Percentiles rank a stretch among this genome's conserved stretches.
phyloP scores from a whole-genome alignment of 2,113 vertebrate species.

The Peromyscus californicus region DNA sequence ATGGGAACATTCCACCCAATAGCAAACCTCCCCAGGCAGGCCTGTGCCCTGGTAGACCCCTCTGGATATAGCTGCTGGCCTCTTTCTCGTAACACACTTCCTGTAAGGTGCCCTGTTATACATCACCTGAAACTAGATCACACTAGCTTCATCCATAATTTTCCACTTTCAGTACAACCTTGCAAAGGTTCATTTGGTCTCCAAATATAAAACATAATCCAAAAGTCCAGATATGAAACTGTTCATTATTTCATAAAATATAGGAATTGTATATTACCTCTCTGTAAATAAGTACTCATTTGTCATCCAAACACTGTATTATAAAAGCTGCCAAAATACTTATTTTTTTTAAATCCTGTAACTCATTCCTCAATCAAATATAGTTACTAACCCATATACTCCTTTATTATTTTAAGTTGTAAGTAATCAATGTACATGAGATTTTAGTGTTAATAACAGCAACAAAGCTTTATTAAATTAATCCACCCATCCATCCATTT shows the following conservation, averaged over 20 bases:
- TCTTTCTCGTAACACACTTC: neutral
- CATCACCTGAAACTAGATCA: neutral
- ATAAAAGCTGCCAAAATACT: slow-evolving; percentile 61
- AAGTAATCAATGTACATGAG: slow-evolving; percentile 19
- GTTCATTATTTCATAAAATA: slow-evolving; percentile 63
- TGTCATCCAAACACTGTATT: slow-evolving; percentile 55
- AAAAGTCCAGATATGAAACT: slow-evolving; percentile 39
- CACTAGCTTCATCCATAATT: neutral
- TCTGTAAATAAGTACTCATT: slow-evolving; percentile 56
- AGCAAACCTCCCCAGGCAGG: neutral
- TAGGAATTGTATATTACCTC: slow-evolving; percentile 62
- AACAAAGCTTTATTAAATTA: slow-evolving; percentile 9
- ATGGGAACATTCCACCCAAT: neutral
- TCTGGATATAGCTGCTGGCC: neutral
- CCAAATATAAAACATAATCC: slow-evolving; percentile 58
- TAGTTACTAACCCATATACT: slow-evolving; percentile 17
- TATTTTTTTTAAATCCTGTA: neutral
- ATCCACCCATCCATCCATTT: neutral
- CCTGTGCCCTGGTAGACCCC: neutral
- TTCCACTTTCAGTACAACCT: slow-evolving; percentile 21
- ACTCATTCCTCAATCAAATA: neutral
- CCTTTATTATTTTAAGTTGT: slow-evolving; percentile 57
- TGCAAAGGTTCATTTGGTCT: slow-evolving; percentile 54
- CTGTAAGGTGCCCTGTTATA: neutral
- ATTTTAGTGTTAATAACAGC: neutral